phyloP scores from a whole-genome alignment of 1,140 invertebrate species.

The Plodia interpunctella region DNA sequence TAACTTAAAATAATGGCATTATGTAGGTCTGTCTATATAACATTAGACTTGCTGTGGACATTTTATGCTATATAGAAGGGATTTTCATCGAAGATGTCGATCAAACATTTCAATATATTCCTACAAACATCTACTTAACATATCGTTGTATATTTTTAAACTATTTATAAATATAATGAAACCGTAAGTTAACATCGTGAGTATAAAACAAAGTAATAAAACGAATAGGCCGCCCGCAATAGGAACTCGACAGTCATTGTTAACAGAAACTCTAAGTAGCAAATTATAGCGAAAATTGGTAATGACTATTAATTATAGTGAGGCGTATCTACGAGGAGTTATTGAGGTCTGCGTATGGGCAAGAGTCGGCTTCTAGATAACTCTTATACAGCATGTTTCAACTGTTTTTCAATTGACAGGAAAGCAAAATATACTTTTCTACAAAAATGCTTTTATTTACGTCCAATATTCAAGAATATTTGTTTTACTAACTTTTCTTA shows the following conservation, averaged over 20 bases:
- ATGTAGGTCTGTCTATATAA: slow-evolving; percentile 24
- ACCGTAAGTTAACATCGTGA: background rate
- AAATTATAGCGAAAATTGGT: slow-evolving; percentile 5
- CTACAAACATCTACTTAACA: background rate
- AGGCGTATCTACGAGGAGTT: slow-evolving; percentile 3
- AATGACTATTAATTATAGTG: slow-evolving; percentile 2
- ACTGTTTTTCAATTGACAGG: too few relatives aligned
- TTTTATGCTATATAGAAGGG: background rate
- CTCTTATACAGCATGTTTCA: background rate
- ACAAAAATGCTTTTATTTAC: too few relatives aligned
- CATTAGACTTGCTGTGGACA: background rate
- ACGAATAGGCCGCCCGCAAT: background rate
- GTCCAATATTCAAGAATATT: too few relatives aligned
- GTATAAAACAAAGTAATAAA: background rate
- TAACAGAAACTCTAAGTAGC: slow-evolving; percentile 4
- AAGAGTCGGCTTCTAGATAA: slow-evolving; percentile 41
- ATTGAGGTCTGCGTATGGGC: slow-evolving; percentile 32
- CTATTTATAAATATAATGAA: background rate
- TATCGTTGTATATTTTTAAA: background rate
- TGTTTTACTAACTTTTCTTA: too few relatives aligned
- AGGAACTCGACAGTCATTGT: slow-evolving; percentile 1
- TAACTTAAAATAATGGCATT: slow-evolving; percentile 42
- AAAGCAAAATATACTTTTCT: too few relatives aligned
- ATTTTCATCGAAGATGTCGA: background rate
- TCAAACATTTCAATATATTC: background rate